phyloP scores from a whole-genome alignment of 2,797 vertebrate species.

The Brachyalestes nurse region DNA sequence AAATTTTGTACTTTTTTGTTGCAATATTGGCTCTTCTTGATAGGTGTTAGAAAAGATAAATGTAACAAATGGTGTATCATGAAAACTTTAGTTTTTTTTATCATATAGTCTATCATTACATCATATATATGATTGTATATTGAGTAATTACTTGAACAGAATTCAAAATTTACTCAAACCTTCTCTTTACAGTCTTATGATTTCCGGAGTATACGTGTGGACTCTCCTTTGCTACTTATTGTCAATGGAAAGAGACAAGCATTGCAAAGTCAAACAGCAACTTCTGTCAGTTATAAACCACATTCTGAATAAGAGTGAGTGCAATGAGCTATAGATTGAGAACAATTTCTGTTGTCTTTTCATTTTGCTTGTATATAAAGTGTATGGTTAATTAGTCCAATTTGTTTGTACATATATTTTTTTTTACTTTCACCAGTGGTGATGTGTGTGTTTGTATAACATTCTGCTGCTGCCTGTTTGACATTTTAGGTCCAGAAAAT shows the following conservation, averaged over 20 bases:
- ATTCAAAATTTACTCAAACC: conserved; percentile 6
- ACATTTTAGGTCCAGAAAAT: conserved; percentile 45
- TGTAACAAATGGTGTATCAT: too few species aligned
- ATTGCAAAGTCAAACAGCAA: conserved; percentile 82
- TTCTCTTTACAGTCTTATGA: conserved; percentile 77
- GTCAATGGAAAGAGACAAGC: conserved; percentile 90
- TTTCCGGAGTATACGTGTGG: conserved; percentile 89
- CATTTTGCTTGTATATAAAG: conserved; percentile 67
- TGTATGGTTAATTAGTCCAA: conserved; percentile 52
- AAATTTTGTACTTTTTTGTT: too few species aligned
- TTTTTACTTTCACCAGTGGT: conserved; percentile 52
- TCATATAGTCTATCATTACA: too few species aligned
- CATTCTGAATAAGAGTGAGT: conserved; percentile 78
- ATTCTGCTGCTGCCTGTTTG: conserved; percentile 17
- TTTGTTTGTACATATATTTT: conserved; percentile 67
- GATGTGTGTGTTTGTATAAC: conserved; percentile 19
- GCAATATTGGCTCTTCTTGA: too few species aligned
- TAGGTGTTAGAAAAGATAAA: too few species aligned
- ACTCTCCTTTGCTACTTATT: conserved; percentile 86
- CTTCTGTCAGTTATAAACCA: conserved; percentile 83
- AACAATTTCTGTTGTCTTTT: conserved; percentile 54
- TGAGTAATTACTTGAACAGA: not conserved
- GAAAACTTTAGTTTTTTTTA: too few species aligned
- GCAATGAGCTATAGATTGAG: conserved; percentile 27
- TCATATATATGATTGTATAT: too few species aligned